These are phyloP conservation scores for Diorhabda sublineata DNA, from an alignment of 1,140 invertebrate species.

Conservation along the genomic window DNA sequence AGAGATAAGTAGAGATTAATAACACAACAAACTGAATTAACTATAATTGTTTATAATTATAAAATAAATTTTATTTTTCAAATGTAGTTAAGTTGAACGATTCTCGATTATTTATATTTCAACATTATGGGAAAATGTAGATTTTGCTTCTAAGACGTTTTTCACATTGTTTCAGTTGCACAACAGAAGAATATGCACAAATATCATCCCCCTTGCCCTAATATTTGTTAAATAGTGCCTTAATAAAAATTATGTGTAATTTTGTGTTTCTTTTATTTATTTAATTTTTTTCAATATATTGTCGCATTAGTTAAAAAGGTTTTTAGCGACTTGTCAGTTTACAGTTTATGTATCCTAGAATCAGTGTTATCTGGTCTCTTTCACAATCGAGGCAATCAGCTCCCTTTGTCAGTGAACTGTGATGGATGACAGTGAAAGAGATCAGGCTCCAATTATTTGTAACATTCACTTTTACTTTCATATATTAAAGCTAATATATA, in stretches of 20 bases:
- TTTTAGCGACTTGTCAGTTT: no score
- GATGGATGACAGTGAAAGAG: no score
- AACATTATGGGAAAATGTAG: neutral
- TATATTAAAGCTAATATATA: no score
- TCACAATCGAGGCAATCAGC: no score
- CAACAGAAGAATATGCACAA: neutral
- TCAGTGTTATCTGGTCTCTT: no score
- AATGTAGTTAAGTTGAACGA: neutral
- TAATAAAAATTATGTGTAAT: neutral
- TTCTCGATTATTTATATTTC: neutral
- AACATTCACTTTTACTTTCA: no score
- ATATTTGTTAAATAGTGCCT: constrained; percentile 5
- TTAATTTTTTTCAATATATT: no score
- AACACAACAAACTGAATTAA: neutral
- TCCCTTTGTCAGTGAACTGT: no score
- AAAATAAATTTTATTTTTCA: neutral
- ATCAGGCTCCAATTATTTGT: no score
- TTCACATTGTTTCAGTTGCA: neutral
- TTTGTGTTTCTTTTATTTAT: no score
- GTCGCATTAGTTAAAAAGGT: no score
- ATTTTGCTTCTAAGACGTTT: neutral
- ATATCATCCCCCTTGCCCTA: constrained; percentile 6
- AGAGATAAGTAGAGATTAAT: constrained; percentile 6
- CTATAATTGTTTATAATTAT: constrained; percentile 2
- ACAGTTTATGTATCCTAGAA: no score